Evolutionary conservation across 2,797 vertebrate species (phyloP).

Genomic region (Rousettus madagascariensis): DNA sequence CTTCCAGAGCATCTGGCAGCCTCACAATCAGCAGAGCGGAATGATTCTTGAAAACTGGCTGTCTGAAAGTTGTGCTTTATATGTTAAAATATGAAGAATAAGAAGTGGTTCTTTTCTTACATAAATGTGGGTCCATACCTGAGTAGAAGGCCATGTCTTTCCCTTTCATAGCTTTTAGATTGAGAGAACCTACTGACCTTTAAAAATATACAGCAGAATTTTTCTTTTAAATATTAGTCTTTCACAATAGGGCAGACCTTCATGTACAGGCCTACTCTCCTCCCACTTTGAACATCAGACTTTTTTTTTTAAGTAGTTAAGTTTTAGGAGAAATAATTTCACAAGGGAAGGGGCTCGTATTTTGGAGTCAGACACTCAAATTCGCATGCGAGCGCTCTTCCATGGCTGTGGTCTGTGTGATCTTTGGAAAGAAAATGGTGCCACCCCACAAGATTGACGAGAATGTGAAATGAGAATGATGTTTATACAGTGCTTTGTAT

Average conservation of each 20-base stretch:
- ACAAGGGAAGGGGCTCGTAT: not conserved
- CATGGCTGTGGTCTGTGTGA: no score
- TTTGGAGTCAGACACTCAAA: not conserved
- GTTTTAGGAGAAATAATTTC: not conserved
- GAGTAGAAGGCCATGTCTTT: not conserved
- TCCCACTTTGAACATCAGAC: not conserved
- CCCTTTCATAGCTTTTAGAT: not conserved
- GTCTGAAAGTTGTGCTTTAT: not conserved
- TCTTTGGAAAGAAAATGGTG: not conserved
- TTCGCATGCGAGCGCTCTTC: not conserved
- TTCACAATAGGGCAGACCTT: not conserved
- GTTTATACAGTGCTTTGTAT: rapidly evolving
- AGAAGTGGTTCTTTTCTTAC: not conserved
- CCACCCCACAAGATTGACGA: not conserved
- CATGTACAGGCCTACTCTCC: not conserved
- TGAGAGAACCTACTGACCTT: not conserved
- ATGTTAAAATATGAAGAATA: not conserved
- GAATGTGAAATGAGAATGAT: not conserved
- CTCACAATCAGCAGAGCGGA: not conserved
- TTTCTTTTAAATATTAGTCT: not conserved
- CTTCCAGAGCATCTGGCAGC: not conserved
- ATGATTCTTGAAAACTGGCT: not conserved
- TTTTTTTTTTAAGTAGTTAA: not conserved
- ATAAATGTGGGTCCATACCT: not conserved
- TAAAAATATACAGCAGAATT: not conserved